Conservation (phyloP, 2,888 invertebrate genomes). For the Eubasilissa splendida region DNA sequence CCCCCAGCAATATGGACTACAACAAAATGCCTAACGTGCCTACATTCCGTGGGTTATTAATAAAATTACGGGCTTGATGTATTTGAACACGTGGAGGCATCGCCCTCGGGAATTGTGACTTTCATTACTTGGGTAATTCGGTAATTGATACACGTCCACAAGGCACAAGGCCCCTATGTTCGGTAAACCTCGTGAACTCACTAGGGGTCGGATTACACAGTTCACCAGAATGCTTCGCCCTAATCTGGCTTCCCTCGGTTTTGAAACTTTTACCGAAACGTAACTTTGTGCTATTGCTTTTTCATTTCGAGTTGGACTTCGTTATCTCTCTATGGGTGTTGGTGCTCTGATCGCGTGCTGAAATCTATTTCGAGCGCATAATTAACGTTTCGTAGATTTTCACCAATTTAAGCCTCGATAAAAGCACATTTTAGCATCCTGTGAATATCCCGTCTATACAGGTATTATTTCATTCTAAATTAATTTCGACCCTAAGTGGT, state of each 20-base stretch:
- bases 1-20: background rate
- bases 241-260: slow-evolving; percentile 19
- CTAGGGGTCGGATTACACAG: slow-evolving; percentile 1
- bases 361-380: background rate
- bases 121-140: background rate
- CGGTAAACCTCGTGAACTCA: slow-evolving; percentile 25
- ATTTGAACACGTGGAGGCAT: background rate
- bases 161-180: slow-evolving; percentile 2
- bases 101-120: background rate
- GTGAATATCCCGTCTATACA: no score
- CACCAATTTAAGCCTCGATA: no score
- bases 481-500: no score
- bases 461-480: no score
- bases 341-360: slow-evolving; percentile 10
- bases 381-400: background rate
- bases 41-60: slow-evolving; percentile 6
- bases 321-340: slow-evolving; percentile 12
- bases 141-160: slow-evolving; percentile 32
- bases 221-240: background rate
- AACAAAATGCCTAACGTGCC: background rate
- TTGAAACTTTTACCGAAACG: slow-evolving; percentile 15
- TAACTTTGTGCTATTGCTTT: slow-evolving; percentile 13
- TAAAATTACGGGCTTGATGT: slow-evolving; percentile 10
- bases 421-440: no score
- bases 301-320: slow-evolving; percentile 2